Percentiles rank a stretch among this genome's conserved stretches.
These are phyloP conservation scores for Clamator glandarius DNA, from an alignment of 2,797 vertebrate species.

Conservation along the genomic window DNA sequence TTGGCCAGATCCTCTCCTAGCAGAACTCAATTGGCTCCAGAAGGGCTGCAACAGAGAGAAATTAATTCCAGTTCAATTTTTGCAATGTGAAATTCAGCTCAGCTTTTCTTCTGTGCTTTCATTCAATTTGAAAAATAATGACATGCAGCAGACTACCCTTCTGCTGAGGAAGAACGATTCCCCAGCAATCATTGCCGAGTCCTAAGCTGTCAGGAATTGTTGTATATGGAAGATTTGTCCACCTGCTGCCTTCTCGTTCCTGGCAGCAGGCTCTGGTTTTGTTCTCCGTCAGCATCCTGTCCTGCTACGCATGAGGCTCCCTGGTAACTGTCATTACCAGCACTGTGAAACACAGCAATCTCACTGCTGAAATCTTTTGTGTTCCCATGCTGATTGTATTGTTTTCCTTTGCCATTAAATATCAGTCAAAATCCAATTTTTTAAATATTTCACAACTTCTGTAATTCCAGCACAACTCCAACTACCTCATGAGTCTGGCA, in stretches of 20 bases:
- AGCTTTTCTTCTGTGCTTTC: neutral
- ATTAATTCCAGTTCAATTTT: constrained; percentile 21
- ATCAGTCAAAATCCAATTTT: neutral
- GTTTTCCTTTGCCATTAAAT: constrained; percentile 17
- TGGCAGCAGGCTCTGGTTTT: constrained; percentile 3
- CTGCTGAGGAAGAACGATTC: neutral
- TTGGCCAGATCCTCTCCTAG: constrained; percentile 29
- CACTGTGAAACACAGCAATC: neutral
- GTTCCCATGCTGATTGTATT: neutral
- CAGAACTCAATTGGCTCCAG: constrained; percentile 57
- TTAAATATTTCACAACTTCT: constrained; percentile 3
- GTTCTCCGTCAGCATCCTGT: neutral
- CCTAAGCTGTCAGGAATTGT: neutral
- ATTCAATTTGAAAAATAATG: neutral
- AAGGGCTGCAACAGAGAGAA: constrained; percentile 3
- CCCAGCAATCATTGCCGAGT: neutral
- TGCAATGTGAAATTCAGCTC: constrained; percentile 10
- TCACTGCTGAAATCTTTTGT: neutral
- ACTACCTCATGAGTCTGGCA: neutral
- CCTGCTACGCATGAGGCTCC: neutral
- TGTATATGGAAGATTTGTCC: neutral
- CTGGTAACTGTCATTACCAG: neutral
- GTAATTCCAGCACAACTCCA: neutral
- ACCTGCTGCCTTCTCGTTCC: constrained; percentile 5
- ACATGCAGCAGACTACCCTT: neutral